Percentiles rank a stretch among this genome's conserved stretches.
These are phyloP conservation scores for Zaprionus camerounensis DNA, from an alignment of 1,140 invertebrate species.

Conservation along the genomic window DNA sequence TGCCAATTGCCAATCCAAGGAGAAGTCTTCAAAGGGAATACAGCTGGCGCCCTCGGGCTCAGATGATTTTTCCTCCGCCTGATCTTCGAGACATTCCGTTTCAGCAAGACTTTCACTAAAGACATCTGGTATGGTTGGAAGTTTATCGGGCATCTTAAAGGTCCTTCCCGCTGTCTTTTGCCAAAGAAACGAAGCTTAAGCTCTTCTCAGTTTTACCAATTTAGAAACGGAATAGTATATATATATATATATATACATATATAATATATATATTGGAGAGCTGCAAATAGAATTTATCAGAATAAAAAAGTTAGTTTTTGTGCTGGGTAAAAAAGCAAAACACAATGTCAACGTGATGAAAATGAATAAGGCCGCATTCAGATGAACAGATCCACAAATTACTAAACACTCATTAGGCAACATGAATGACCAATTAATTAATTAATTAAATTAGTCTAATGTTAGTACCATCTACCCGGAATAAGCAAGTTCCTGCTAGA, in stretches of 20 bases:
- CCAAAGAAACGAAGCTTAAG: not conserved
- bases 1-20: not conserved
- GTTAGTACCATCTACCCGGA: too few relatives aligned
- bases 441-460: too few relatives aligned
- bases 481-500: too few relatives aligned
- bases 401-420: not conserved
- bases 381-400: not conserved
- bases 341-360: not conserved
- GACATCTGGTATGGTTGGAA: not conserved
- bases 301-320: not conserved
- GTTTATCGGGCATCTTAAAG: not conserved
- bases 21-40: not conserved
- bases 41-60: not conserved
- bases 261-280: too few relatives aligned
- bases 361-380: not conserved
- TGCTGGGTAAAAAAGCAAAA: too few relatives aligned
- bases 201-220: not conserved
- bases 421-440: too few relatives aligned
- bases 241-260: too few relatives aligned
- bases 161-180: not conserved
- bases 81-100: not conserved
- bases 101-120: not conserved
- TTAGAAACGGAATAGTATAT: too few relatives aligned
- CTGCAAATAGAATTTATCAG: not conserved
- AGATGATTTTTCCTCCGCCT: accelerated